Base-by-base conservation (phyloP, 2,888 invertebrate species). In the Pristionchus mayeri region DNA sequence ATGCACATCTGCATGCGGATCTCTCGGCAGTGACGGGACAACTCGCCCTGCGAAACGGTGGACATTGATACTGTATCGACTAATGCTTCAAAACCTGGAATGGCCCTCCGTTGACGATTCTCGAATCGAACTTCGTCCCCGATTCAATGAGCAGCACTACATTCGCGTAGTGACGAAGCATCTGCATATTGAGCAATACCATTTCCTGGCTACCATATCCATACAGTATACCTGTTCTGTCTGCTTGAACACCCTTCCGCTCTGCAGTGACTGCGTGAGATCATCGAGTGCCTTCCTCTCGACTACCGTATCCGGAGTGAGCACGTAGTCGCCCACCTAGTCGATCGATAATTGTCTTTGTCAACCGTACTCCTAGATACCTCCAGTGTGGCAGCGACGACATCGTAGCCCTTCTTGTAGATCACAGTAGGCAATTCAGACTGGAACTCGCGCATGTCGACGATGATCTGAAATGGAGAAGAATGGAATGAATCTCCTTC, bases 371-470 rank as follows among this genome's bases (percentile, higher is more conserved):
- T 30, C 50, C 24, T 24, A 71, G 27, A 24, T 63, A 90, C 90
- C 88, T 90, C 90, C 9, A 90, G 85, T 16, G 90, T 90, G 13
- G 88, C 89, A 18, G 90, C 88, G 7, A 97, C 95, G 82, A 99
- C 96, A 92, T 97, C 96, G 86, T 99, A 96, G 11, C 97, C 97
- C 84, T 97, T 95, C 92, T 96, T 96, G 93, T 99, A 98, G 85
- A 99, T 95, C 78, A 98, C 94, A 2, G 97, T 96, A 0, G 99
- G 99, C 80, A 99, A 94, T 93, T 98, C 98, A 84, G 98, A 97
- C 57, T 98, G 95, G 93, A 99, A 99, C 94, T 99, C 99, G 89
- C 99, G 95, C 96, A 98, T 97, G 93, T 99, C 99, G 21, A 99
- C 98, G 88, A 99, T 94, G 3, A 95, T 92, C 93, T 94, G 89